phyloP scores from a whole-genome alignment of 2,113 vertebrate genomes.

The Phaethon lepturus region DNA sequence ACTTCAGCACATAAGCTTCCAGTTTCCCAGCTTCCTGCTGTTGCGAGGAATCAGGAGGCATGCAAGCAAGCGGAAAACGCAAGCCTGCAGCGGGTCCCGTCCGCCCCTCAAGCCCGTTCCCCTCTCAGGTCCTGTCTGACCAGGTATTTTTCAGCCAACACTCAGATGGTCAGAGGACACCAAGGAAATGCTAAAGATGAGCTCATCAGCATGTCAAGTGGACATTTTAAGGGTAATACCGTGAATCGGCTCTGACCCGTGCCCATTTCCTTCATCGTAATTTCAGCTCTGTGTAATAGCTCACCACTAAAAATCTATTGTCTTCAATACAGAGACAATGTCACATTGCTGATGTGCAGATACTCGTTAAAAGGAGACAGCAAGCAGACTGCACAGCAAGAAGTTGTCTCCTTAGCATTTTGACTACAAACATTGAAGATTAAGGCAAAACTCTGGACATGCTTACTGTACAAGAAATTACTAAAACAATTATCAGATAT shows the following conservation, averaged over 20 bases:
- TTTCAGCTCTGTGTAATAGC: background rate
- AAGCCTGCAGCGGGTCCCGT: too few species aligned
- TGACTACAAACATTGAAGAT: too few species aligned
- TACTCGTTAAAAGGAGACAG: background rate
- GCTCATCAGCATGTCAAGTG: background rate
- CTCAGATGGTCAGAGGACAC: background rate
- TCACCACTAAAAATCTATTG: rapidly evolving
- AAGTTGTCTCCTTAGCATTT: background rate
- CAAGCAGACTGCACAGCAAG: background rate
- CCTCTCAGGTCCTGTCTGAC: too few species aligned
- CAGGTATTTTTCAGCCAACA: background rate
- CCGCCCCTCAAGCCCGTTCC: background rate
- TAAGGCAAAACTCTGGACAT: background rate
- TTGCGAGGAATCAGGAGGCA: background rate
- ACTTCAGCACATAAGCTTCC: background rate
- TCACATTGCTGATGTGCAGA: background rate
- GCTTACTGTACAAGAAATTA: background rate
- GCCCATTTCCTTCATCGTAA: background rate
- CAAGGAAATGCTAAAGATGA: background rate
- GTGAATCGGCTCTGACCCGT: too few species aligned
- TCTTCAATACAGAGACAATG: background rate
- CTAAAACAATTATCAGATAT: background rate
- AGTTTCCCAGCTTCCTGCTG: background rate
- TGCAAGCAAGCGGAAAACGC: rapidly evolving
- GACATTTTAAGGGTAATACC: background rate